Percentiles rank a stretch among this genome's conserved stretches.
These are phyloP conservation scores for Chrysolina haemoptera DNA, from an alignment of 2,888 invertebrate species.

Conservation along the genomic window DNA sequence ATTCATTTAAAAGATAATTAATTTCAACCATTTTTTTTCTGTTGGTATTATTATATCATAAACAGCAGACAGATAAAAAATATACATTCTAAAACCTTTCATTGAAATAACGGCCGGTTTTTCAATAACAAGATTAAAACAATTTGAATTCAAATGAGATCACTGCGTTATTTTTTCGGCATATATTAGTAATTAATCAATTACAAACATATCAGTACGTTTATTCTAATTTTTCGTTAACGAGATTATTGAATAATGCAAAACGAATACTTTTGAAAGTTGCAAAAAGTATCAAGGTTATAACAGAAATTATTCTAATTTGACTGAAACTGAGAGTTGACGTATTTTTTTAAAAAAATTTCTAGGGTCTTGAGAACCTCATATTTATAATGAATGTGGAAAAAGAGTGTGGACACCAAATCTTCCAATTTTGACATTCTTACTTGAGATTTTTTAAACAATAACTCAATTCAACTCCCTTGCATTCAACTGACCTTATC, in stretches of 20 bases:
- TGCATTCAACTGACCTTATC: too few relatives aligned
- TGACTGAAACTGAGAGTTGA: too few relatives aligned
- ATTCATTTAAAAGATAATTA: too few relatives aligned
- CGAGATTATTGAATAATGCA: conserved; percentile 6
- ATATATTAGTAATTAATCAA: conserved; percentile 1
- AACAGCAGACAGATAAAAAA: not conserved
- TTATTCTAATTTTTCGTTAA: conserved; percentile 5
- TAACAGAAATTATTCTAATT: conserved; percentile 1
- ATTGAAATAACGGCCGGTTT: not conserved
- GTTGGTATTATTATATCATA: not conserved
- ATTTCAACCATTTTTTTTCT: too few relatives aligned
- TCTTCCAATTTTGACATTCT: too few relatives aligned
- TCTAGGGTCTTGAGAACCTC: not conserved
- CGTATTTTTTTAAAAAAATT: not conserved
- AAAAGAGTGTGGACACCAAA: too few relatives aligned
- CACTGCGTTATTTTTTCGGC: not conserved
- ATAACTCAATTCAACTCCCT: too few relatives aligned
- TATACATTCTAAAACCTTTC: not conserved
- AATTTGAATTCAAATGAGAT: not conserved
- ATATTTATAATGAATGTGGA: not conserved
- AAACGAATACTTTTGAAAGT: not conserved
- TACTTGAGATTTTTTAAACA: too few relatives aligned
- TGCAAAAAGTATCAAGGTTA: not conserved
- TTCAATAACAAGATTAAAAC: not conserved
- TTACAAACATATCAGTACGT: conserved; percentile 3